These are phyloP conservation scores for Ramazzottius varieornatus DNA, from an alignment of 2,888 invertebrate genomes.

Conservation along the genomic window DNA sequence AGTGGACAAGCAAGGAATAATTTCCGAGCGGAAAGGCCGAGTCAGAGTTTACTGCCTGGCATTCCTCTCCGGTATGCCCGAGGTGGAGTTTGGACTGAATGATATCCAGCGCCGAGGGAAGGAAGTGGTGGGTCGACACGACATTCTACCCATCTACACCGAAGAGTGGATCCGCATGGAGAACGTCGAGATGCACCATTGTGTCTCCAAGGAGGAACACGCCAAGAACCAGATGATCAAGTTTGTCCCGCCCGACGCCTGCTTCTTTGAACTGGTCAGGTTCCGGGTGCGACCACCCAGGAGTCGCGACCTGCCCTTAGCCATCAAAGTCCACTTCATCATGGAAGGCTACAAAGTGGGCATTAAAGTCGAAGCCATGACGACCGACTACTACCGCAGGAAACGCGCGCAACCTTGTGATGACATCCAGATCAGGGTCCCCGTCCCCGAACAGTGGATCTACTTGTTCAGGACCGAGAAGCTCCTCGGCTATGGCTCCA, in stretches of 20 bases:
- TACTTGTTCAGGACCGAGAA: constrained; percentile 94
- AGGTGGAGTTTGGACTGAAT: constrained; percentile 84
- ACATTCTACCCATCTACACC: constrained; percentile 90
- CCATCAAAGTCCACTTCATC: constrained; percentile 23
- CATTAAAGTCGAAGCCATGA: constrained; percentile 72
- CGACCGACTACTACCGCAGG: constrained; percentile 83
- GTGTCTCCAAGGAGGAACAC: constrained; percentile 71
- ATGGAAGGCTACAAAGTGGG: constrained; percentile 41
- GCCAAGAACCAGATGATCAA: constrained; percentile 25
- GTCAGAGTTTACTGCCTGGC: constrained; percentile 76
- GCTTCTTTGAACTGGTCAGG: constrained; percentile 81
- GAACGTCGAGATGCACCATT: constrained; percentile 70
- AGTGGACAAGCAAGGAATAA: constrained; percentile 45
- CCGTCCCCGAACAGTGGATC: constrained; percentile 97
- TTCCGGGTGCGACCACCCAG: constrained; percentile 80
- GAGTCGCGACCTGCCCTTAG: constrained; percentile 83
- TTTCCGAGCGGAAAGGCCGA: constrained; percentile 68
- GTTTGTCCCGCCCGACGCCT: constrained; percentile 59
- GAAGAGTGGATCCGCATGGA: constrained; percentile 98
- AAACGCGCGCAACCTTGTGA: constrained; percentile 89
- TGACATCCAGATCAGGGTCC: constrained; percentile 80
- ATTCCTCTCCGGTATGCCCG: constrained; percentile 47
- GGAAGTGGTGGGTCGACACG: constrained; percentile 92
- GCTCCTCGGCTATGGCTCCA: constrained; percentile 86
- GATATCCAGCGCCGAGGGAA: constrained; percentile 91